Conservation (phyloP, 2,797 vertebrate species). For the Pangasius macronema region DNA sequence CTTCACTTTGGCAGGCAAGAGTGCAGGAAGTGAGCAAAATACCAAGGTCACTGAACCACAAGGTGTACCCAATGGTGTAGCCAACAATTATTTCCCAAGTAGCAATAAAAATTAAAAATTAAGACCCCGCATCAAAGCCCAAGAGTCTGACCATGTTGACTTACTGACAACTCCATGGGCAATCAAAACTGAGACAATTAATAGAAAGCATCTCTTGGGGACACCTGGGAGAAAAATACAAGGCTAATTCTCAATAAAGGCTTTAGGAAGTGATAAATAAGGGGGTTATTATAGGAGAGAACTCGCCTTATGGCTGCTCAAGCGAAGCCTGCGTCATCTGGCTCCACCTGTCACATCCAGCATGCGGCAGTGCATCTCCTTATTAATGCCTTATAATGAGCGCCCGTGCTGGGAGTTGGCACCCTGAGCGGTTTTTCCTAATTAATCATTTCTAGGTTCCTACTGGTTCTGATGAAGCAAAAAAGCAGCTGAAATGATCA, state of each 20-base stretch:
- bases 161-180: slow-evolving; percentile 6
- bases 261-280: slow-evolving; percentile 24
- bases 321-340: slow-evolving; percentile 34
- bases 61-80: background rate
- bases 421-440: slow-evolving; percentile 50
- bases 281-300: slow-evolving; percentile 29
- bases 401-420: slow-evolving; percentile 52
- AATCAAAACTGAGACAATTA: background rate
- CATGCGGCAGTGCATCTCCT: slow-evolving; percentile 35
- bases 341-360: slow-evolving; percentile 44
- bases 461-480: slow-evolving; percentile 56
- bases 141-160: slow-evolving; percentile 10
- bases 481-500: slow-evolving; percentile 38
- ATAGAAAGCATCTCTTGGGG: background rate
- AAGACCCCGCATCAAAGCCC: background rate
- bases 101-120: background rate
- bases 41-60: background rate
- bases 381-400: slow-evolving; percentile 62
- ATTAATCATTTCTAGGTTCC: slow-evolving; percentile 60
- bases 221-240: background rate
- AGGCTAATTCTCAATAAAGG: slow-evolving; percentile 17
- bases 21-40: background rate
- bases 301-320: slow-evolving; percentile 28
- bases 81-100: background rate
- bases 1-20: slow-evolving; percentile 5